These are phyloP conservation scores for Fistularia tabacaria DNA, from an alignment of 2,797 vertebrate genomes.

Conservation along the genomic window DNA sequence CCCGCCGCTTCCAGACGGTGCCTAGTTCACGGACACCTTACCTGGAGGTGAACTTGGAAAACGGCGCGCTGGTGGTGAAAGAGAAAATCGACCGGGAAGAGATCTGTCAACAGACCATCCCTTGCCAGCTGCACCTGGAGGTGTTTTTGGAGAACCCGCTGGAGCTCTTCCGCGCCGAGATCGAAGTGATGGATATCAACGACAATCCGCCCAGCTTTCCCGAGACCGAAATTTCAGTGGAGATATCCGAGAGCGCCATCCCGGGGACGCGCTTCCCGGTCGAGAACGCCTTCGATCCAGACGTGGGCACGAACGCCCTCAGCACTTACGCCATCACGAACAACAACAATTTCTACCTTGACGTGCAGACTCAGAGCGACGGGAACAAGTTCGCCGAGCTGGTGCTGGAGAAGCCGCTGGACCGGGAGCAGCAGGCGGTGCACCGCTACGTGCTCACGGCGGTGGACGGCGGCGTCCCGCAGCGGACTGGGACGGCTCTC, in stretches of 20 bases:
- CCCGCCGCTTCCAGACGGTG: slow-evolving; percentile 93
- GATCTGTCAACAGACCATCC: slow-evolving; percentile 90
- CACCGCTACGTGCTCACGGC: slow-evolving; percentile 97
- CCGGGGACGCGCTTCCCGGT: slow-evolving; percentile 97
- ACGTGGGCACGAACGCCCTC: slow-evolving; percentile 95
- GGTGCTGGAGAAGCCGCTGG: slow-evolving; percentile 91
- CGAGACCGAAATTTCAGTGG: slow-evolving; percentile 92
- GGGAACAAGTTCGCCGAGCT: slow-evolving; percentile 95
- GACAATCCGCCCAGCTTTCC: slow-evolving; percentile 94
- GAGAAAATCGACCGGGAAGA: slow-evolving; percentile 96
- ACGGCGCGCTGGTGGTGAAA: slow-evolving; percentile 89
- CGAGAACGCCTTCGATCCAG: slow-evolving; percentile 96
- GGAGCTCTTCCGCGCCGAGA: slow-evolving; percentile 95
- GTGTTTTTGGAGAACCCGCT: slow-evolving; percentile 96
- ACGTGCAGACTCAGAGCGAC: slow-evolving; percentile 96
- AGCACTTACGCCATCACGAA: slow-evolving; percentile 93
- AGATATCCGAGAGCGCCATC: slow-evolving; percentile 96
- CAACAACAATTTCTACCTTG: slow-evolving; percentile 93
- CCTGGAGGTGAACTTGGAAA: slow-evolving; percentile 95
- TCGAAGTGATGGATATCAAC: slow-evolving; percentile 96
- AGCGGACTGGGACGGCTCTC: slow-evolving; percentile 92
- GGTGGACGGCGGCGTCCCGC: slow-evolving; percentile 91
- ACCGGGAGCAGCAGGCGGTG: slow-evolving; percentile 94
- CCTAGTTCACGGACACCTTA: slow-evolving; percentile 91
- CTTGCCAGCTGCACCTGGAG: slow-evolving; percentile 93